Base-by-base conservation (phyloP, 2,797 vertebrate species). In the Melopsittacus undulatus region DNA sequence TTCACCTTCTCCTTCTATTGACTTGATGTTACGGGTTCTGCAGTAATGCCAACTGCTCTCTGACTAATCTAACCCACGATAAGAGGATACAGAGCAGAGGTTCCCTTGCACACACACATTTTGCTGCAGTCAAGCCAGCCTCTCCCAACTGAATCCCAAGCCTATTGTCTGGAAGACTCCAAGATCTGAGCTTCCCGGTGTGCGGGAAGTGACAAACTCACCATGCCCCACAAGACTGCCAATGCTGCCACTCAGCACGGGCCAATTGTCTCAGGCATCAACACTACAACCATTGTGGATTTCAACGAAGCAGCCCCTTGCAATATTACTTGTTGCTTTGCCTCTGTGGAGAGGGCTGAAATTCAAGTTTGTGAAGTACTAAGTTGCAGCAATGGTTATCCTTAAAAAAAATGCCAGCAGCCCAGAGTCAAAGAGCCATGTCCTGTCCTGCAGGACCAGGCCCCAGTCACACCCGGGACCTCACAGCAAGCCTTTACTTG, bases 241-340 rank as follows among this genome's bases (percentile, higher is more conserved):
- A 56, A 8, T 19, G 26, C 29, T 11, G 30, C 36, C 48, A 34
- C 62, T 13, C 4, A 51, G 75, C 0, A 0, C 0, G 0, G 16
- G 21, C 24, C 7, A 5, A 21, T 40, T 12, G 13, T 26, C 48
- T 54, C 40, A 9, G 29, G 22, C 9, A n/a, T 3, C 24, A 19
- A n/a, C 7, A 18, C 42, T 46, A n/a, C 43, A 45, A 34, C 34
- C 49, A 21, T 1, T 1, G 0, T 22, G 17, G 24, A 18, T 18
- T 6, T 32, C 21, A 16, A 5, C 0, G 22, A 32, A 61, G 29
- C 30, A 26, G 13, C 12, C 26, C 52, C 30, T 5, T 6, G 5
- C 6, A 10, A 23, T 2, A 9, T 4, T 20, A 24, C 9, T 8
- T 27, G 32, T 49, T 5, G 1, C 16, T 29, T 20, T 23, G 30